These are phyloP conservation scores for Pocillopora grandis DNA, from an alignment of 92 coral and sea anemone species.

Conservation along the genomic window DNA sequence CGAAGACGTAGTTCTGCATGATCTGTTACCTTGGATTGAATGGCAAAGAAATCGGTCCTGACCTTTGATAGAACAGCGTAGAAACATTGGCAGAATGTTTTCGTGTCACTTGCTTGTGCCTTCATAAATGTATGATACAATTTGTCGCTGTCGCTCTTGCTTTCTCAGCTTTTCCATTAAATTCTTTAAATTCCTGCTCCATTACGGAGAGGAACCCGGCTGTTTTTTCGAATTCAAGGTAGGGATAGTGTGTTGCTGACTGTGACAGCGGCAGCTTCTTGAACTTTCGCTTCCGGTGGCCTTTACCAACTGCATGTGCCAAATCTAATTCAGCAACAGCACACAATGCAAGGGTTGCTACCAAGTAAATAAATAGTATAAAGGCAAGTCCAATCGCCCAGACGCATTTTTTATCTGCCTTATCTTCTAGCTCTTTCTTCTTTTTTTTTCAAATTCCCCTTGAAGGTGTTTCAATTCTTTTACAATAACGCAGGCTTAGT, in stretches of 20 bases:
- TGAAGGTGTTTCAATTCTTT: background rate
- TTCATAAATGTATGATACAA: constrained; percentile 46
- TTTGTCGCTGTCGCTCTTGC: constrained; percentile 10
- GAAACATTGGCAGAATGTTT: constrained; percentile 6
- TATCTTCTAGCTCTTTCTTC: constrained; percentile 20
- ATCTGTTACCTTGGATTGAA: constrained; percentile 62
- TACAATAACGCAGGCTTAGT: no score
- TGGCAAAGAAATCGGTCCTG: constrained; percentile 62
- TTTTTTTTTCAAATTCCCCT: constrained; percentile 42
- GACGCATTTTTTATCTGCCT: constrained; percentile 13
- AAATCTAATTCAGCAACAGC: constrained; percentile 33
- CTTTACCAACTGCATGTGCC: constrained; percentile 53
- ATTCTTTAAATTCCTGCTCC: constrained; percentile 47
- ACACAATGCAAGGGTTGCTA: background rate
- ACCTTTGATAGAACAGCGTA: constrained; percentile 59
- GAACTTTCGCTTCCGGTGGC: constrained; percentile 33
- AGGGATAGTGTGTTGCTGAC: constrained; percentile 51
- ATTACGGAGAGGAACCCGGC: constrained; percentile 67
- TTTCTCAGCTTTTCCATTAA: constrained; percentile 43
- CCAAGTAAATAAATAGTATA: constrained; percentile 29
- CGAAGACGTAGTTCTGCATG: constrained; percentile 53
- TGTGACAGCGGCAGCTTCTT: constrained; percentile 46
- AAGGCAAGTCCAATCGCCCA: constrained; percentile 58
- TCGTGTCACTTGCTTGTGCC: constrained; percentile 24
- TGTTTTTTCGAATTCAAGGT: constrained; percentile 43